phyloP scores from a whole-genome alignment of 2,113 vertebrate genomes.

The Psettodes erumei region DNA sequence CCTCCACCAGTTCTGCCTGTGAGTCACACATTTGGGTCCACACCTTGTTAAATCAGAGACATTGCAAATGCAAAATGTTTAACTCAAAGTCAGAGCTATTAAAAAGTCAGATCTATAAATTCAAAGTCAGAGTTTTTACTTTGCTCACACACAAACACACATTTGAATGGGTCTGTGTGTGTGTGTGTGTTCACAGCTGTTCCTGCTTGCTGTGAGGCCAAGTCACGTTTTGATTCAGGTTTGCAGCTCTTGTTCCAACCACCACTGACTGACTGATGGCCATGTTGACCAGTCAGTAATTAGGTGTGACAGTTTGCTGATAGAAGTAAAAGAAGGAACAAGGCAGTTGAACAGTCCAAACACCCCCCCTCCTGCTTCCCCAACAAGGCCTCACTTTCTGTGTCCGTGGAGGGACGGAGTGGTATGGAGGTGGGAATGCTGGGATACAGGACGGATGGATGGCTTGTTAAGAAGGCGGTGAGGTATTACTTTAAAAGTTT shows the following conservation, averaged over 20 bases:
- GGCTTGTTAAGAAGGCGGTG: constrained; percentile 74
- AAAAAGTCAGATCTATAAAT: constrained; percentile 5
- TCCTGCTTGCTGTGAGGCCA: constrained; percentile 5
- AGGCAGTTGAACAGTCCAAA: constrained; percentile 16
- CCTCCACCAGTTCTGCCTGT: no score
- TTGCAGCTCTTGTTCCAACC: constrained; percentile 12
- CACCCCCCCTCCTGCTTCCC: constrained; percentile 23
- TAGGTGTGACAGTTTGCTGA: constrained; percentile 32
- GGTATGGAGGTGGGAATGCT: constrained; percentile 65
- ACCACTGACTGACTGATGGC: constrained; percentile 11
- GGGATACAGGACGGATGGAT: constrained; percentile 65
- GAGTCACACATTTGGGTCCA: neutral
- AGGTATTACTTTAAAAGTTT: constrained; percentile 80
- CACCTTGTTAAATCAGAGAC: neutral
- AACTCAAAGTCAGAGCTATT: constrained; percentile 11
- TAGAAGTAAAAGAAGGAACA: constrained; percentile 22
- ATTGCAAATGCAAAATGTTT: neutral
- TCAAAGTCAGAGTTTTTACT: constrained; percentile 18
- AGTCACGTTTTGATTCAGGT: constrained; percentile 18
- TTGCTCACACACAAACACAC: constrained; percentile 7
- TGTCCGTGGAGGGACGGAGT: constrained; percentile 57
- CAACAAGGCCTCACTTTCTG: constrained; percentile 35
- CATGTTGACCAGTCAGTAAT: constrained; percentile 24
- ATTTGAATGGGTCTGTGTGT: neutral
- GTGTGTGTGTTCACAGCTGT: constrained; percentile 28